A percentile compares a stretch with the other conserved stretches of the same genome.
These are phyloP conservation scores for Zaprionus inermis DNA, from an alignment of 1,140 invertebrate genomes.

Conservation along the genomic window DNA sequence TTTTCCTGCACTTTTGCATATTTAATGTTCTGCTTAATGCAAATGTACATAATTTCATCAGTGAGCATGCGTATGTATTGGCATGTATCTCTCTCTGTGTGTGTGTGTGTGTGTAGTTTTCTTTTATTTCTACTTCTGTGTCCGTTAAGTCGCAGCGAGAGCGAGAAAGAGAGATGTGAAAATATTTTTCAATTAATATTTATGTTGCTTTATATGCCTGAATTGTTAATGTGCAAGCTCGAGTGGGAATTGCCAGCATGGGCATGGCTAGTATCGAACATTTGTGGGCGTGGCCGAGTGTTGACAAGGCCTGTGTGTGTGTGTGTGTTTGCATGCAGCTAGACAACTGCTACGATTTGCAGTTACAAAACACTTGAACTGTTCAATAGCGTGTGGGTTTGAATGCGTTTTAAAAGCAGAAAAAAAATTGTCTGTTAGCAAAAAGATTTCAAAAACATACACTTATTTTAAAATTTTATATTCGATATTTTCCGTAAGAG, in stretches of 20 bases:
- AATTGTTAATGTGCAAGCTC: conserved; percentile 63
- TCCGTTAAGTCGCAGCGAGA: conserved; percentile 41
- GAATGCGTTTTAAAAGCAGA: background rate
- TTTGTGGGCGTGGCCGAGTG: background rate
- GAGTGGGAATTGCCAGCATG: background rate
- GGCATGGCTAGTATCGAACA: conserved; percentile 7
- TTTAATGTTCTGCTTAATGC: conserved; percentile 82
- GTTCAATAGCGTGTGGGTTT: background rate
- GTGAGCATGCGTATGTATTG: conserved; percentile 25
- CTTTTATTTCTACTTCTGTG: conserved; percentile 49
- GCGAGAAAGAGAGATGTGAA: conserved; percentile 54
- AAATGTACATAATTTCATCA: conserved; percentile 83
- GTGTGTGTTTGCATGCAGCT: conserved; percentile 4
- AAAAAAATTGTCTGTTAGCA: background rate
- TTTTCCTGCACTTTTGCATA: conserved; percentile 75
- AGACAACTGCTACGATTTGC: conserved; percentile 27
- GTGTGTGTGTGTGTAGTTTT: conserved; percentile 56
- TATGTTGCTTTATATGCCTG: conserved; percentile 77
- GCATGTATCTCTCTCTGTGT: conserved; percentile 18
- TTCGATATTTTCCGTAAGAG: no score
- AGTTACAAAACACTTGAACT: background rate
- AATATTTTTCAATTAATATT: conserved; percentile 82
- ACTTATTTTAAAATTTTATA: no score
- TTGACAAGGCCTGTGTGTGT: background rate
- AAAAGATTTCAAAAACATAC: no score